Percentiles rank a stretch among this genome's conserved stretches.
phyloP scores from a whole-genome alignment of 2,113 vertebrate genomes.

The Theropithecus gelada region DNA sequence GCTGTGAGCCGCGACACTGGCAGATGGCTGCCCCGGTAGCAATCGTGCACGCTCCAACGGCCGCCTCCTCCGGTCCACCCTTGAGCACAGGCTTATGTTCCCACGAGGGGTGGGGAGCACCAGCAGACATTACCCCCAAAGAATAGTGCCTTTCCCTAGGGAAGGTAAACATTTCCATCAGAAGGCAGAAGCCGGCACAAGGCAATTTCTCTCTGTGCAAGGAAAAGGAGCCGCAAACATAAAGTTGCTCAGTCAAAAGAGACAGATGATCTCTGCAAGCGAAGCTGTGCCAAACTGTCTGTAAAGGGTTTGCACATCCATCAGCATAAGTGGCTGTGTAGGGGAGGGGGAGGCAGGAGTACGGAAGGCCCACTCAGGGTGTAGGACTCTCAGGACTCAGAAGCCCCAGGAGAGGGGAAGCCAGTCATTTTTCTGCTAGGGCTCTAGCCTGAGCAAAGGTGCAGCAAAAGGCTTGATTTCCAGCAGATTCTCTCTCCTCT shows the following conservation, averaged over 20 bases:
- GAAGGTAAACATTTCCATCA: conserved; percentile 71
- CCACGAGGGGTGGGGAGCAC: not conserved
- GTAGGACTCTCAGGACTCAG: not conserved
- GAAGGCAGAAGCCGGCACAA: conserved; percentile 55
- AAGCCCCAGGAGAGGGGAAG: not conserved
- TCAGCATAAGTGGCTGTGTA: conserved; percentile 45
- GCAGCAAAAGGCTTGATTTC: not conserved
- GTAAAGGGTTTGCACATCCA: conserved; percentile 64
- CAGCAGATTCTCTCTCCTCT: not conserved
- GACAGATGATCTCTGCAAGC: conserved; percentile 67
- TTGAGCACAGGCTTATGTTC: conserved; percentile 40
- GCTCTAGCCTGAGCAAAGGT: not conserved
- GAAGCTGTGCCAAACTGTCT: conserved; percentile 22
- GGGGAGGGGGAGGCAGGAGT: not conserved
- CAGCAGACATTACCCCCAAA: conserved; percentile 58
- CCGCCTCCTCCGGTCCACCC: conserved; percentile 36
- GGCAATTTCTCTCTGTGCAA: conserved; percentile 46
- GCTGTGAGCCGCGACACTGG: conserved; percentile 18
- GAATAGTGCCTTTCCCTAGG: conserved; percentile 58
- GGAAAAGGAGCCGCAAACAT: conserved; percentile 60
- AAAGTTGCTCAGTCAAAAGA: conserved; percentile 73
- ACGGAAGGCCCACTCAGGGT: not conserved
- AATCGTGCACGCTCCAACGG: conserved; percentile 46
- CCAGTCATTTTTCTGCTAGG: not conserved
- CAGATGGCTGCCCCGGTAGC: conserved; percentile 66